Evolutionary conservation across 2,888 invertebrate species (phyloP), one percentile per base, ranked within the genome.

Genomic region (Temnothorax unifasciatus): DNA sequence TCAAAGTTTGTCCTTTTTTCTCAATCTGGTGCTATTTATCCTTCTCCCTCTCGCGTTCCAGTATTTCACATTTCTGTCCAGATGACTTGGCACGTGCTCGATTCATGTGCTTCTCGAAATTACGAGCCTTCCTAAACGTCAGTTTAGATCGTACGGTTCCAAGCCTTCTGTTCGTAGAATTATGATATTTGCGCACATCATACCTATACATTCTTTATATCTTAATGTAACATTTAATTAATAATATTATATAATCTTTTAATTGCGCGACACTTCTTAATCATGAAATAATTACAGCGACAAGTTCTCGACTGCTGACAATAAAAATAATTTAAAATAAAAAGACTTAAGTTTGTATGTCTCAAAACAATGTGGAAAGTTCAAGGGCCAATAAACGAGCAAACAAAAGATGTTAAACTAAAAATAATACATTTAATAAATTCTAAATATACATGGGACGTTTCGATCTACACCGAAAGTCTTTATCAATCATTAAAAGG

Each of bases 51-150:
- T 85, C n/a, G n/a, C 25, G 41, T 44, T 21, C 21, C 8, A 47
- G n/a, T 68, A 54, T 82, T 73, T 73, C 63, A 61, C 41, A 34
- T 76, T 76, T 76, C 73, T 82, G 63, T 50, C 64, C 85, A 85
- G 87, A 90, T 82, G 54, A 86, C 74, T 85, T 88, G 88, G 89
- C 88, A 87, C 85, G 85, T 84, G 88, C 79, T 79, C 84, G 75
- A 71, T 88, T 88, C 71, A 82, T 61, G 83, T 66, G 84, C 69
- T 47, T 71, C 85, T 75, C 79, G 69, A 66, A 85, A 85, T 84
- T 84, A 64, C 47, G 68, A 71, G 34, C 21, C 66, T 84, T 82
- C 47, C 69, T 50, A 71, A 59, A 84, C 61, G 38, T 21, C 13
- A 59, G 38, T 64, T 69, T 47, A 77, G 11, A 25, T n/a, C 47